These are phyloP conservation scores for Dascillus cervinus DNA, from an alignment of 2,888 invertebrate species.

Conservation along the genomic window DNA sequence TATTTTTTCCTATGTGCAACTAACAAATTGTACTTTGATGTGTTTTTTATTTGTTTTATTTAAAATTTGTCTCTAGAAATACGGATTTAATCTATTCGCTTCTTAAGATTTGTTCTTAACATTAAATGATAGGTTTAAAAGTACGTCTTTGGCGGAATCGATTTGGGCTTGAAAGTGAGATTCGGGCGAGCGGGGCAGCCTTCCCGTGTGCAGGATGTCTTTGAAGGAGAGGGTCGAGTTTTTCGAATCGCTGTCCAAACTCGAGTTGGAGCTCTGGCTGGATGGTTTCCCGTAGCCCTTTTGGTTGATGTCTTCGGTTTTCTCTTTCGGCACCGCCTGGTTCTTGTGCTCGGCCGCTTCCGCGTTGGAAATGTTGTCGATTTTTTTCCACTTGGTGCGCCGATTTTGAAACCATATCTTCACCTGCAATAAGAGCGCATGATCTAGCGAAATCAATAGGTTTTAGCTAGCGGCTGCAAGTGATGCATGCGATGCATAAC, in stretches of 20 bases:
- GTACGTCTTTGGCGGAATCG: slow-evolving; percentile 36
- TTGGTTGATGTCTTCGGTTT: slow-evolving; percentile 20
- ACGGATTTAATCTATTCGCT: slow-evolving; percentile 1
- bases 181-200: slow-evolving; percentile 26
- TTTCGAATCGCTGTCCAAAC: slow-evolving; percentile 39
- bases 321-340: slow-evolving; percentile 32
- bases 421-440: slow-evolving; percentile 55
- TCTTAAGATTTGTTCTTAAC: slow-evolving; percentile 32
- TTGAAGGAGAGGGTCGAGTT: slow-evolving; percentile 36
- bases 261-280: slow-evolving; percentile 39
- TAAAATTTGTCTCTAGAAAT: slow-evolving; percentile 21
- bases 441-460: slow-evolving; percentile 24
- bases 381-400: slow-evolving; percentile 81
- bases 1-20: slow-evolving; percentile 30
- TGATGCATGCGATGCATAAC: slow-evolving; percentile 22
- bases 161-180: slow-evolving; percentile 34
- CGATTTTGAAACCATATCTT: slow-evolving; percentile 91
- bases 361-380: slow-evolving; percentile 83
- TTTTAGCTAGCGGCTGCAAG: slow-evolving; percentile 16
- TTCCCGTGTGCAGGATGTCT: slow-evolving; percentile 30
- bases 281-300: slow-evolving; percentile 26
- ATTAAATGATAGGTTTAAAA: slow-evolving; percentile 37
- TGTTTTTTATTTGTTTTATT: too few relatives aligned
- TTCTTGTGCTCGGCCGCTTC: slow-evolving; percentile 80
- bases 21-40: slow-evolving; percentile 38